phyloP scores from a whole-genome alignment of 2,888 invertebrate species.

The Vannuccia rotundouncinata region DNA sequence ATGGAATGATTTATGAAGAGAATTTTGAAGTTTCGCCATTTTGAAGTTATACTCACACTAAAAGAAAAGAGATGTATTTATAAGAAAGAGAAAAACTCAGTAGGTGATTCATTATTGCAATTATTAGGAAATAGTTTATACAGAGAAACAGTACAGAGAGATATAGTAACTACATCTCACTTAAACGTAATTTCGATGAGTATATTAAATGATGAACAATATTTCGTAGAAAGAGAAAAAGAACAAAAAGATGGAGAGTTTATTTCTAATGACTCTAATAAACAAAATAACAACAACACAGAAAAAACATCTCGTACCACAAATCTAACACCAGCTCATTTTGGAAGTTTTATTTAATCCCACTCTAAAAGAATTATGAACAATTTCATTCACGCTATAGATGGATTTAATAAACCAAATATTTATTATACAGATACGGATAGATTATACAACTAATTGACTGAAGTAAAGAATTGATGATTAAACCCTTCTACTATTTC shows the following conservation, averaged over 20 bases:
- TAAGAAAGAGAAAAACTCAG: constrained; percentile 19
- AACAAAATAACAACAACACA: too few relatives aligned
- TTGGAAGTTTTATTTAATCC: constrained; percentile 31
- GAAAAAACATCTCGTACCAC: background rate
- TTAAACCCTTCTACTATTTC: too few relatives aligned
- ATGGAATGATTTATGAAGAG: constrained; percentile 21
- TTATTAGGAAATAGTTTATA: constrained; percentile 29
- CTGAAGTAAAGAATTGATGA: too few relatives aligned
- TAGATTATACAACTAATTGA: constrained; percentile 19
- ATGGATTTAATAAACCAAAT: constrained; percentile 29
- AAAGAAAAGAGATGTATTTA: background rate
- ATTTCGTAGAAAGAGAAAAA: constrained; percentile 22
- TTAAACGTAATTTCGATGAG: constrained; percentile 27
- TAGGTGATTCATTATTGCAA: constrained; percentile 32
- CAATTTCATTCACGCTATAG: constrained; percentile 33
- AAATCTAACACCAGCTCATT: constrained; percentile 1
- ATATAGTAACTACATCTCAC: constrained; percentile 30
- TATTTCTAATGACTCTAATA: too few relatives aligned
- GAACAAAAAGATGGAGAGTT: background rate
- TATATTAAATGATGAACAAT: constrained; percentile 29
- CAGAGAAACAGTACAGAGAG: constrained; percentile 33
- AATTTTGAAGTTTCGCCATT: constrained; percentile 9
- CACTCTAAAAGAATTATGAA: constrained; percentile 36
- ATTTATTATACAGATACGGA: constrained; percentile 34
- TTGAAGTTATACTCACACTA: constrained; percentile 24